phyloP scores from a whole-genome alignment of 2,888 invertebrate species.

The Steinernema carpocapsae region DNA sequence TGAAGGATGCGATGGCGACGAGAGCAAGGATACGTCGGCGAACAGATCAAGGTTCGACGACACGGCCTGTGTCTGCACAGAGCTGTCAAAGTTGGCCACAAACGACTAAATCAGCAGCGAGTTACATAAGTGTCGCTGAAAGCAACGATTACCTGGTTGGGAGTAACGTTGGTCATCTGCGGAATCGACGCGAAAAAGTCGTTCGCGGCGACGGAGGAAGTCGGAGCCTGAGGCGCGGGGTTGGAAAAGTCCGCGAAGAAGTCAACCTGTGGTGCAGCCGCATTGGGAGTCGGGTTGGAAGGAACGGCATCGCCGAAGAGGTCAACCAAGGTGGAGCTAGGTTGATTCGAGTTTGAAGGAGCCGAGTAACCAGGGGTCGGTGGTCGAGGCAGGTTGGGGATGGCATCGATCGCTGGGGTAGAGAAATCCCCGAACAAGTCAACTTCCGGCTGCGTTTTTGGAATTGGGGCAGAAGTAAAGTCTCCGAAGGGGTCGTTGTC shows the following conservation, averaged over 20 bases:
- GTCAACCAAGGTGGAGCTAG: conserved; percentile 15
- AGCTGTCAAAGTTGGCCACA: neutral
- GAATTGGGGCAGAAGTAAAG: conserved; percentile 32
- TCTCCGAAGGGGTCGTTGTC: conserved; percentile 41
- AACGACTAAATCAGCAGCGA: neutral
- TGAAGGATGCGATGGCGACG: neutral
- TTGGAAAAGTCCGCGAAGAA: neutral
- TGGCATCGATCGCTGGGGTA: neutral
- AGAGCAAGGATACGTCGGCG: neutral
- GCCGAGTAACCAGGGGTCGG: conserved; percentile 32
- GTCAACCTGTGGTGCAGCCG: neutral
- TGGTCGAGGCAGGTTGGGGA: neutral
- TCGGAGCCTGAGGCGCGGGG: too few species aligned
- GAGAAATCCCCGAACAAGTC: conserved; percentile 5
- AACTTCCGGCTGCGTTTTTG: neutral
- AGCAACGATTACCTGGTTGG: neutral
- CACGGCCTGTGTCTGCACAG: neutral
- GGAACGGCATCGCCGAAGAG: conserved; percentile 14
- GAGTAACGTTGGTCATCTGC: neutral
- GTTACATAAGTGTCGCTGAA: neutral
- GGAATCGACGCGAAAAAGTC: neutral
- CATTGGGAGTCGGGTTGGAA: neutral
- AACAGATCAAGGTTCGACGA: conserved; percentile 8
- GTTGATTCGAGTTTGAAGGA: neutral
- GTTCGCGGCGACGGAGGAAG: too few species aligned